phyloP scores from a whole-genome alignment of 2,113 vertebrate species.

The Aix galericulata region DNA sequence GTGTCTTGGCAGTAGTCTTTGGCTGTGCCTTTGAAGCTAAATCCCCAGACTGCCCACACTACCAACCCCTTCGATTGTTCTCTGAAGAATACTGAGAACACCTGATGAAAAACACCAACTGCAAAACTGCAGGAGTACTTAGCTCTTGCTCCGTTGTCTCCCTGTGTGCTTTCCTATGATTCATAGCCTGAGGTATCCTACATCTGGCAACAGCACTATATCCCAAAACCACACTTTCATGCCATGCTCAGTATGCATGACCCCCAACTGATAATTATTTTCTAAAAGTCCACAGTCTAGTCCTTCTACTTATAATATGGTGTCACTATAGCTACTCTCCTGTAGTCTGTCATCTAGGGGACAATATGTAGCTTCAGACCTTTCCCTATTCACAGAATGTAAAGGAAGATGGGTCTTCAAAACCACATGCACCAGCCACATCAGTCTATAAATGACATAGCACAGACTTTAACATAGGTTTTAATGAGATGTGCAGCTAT shows the following conservation, averaged over 20 bases:
- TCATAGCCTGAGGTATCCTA: neutral
- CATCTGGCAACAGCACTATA: neutral
- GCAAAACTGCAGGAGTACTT: neutral
- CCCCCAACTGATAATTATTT: neutral
- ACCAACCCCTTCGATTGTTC: neutral
- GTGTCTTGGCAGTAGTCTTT: neutral
- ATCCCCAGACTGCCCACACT: neutral
- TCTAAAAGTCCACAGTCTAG: neutral
- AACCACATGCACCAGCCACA: neutral
- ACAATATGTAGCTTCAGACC: neutral
- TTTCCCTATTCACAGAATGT: neutral
- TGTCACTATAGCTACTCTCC: neutral
- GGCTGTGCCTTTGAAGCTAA: neutral
- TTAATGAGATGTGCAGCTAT: neutral
- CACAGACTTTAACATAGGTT: neutral
- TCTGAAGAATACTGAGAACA: neutral
- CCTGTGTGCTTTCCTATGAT: fast-evolving
- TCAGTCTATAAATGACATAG: fast-evolving
- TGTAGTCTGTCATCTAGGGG: neutral
- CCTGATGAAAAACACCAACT: neutral
- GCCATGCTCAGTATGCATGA: neutral
- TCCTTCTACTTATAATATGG: neutral
- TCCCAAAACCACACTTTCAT: neutral
- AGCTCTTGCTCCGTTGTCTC: neutral
- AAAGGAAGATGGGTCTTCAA: neutral